Percentiles rank a stretch among this genome's conserved stretches.
Conservation (phyloP, 2,113 vertebrate species). For the Manacus vitellinus region DNA sequence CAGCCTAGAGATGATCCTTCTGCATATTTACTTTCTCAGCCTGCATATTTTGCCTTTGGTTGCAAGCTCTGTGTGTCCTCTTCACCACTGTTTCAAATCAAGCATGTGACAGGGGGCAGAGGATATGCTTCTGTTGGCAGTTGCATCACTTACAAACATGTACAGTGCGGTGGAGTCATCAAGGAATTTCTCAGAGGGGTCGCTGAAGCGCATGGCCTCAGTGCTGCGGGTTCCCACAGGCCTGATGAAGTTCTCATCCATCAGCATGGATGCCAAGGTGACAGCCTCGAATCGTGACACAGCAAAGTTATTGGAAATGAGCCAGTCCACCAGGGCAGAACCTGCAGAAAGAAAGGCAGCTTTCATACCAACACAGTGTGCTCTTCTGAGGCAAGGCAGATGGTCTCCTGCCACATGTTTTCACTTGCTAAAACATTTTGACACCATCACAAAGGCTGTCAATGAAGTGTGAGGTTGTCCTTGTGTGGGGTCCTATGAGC, state of each 20-base stretch:
- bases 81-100: background rate
- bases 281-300: slow-evolving; percentile 85
- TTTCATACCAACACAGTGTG: background rate
- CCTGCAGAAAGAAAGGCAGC: slow-evolving; percentile 71
- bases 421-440: background rate
- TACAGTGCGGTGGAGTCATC: slow-evolving; percentile 92
- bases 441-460: background rate
- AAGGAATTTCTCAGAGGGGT: slow-evolving; percentile 85
- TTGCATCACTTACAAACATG: slow-evolving; percentile 82
- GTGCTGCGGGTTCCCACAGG: slow-evolving; percentile 83
- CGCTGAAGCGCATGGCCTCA: slow-evolving; percentile 78
- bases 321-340: slow-evolving; percentile 91
- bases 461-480: background rate
- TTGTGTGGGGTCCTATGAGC: background rate
- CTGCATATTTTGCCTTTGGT: background rate
- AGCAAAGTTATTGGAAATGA: slow-evolving; percentile 84
- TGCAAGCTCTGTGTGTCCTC: background rate
- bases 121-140: background rate
- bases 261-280: slow-evolving; percentile 87
- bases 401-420: background rate
- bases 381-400: background rate
- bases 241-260: slow-evolving; percentile 87
- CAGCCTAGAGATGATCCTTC: background rate
- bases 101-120: rapidly evolving
- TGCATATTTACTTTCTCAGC: background rate